These are phyloP conservation scores for Nixonia krombeini DNA, from an alignment of 1,140 invertebrate genomes.

Conservation along the genomic window DNA sequence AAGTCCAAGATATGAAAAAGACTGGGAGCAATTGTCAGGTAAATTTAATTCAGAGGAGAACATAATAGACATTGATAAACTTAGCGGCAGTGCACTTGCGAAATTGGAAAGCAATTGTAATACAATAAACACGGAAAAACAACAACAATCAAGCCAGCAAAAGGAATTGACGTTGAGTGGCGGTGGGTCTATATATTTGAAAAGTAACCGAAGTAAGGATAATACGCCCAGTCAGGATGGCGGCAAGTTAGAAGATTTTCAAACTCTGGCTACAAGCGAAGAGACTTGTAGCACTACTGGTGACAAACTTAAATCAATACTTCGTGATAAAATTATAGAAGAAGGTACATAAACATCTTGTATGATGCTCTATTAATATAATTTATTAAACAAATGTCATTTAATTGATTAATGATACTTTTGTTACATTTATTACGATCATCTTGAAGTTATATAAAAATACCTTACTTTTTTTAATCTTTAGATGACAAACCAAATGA, in stretches of 20 bases:
- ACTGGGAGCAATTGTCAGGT: slow-evolving; percentile 64
- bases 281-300: slow-evolving; percentile 40
- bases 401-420: too few species aligned
- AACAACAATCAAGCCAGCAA: slow-evolving; percentile 54
- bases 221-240: slow-evolving; percentile 59
- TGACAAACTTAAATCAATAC: slow-evolving; percentile 78
- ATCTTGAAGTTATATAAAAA: too few species aligned
- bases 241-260: slow-evolving; percentile 56
- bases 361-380: too few species aligned
- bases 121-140: slow-evolving; percentile 50
- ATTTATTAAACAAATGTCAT: too few species aligned
- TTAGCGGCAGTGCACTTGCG: slow-evolving; percentile 64
- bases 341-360: slow-evolving; percentile 67
- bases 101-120: slow-evolving; percentile 52
- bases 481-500: slow-evolving; percentile 71
- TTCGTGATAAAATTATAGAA: slow-evolving; percentile 77
- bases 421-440: too few species aligned
- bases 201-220: slow-evolving; percentile 75
- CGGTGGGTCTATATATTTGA: slow-evolving; percentile 80
- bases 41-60: slow-evolving; percentile 64
- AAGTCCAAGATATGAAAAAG: slow-evolving; percentile 64
- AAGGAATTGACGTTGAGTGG: slow-evolving; percentile 70
- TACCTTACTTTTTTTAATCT: slow-evolving; percentile 38
- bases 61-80: slow-evolving; percentile 74
- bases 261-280: slow-evolving; percentile 31